Conservation (phyloP, 2,113 vertebrate genomes). For the Pagrus major region DNA sequence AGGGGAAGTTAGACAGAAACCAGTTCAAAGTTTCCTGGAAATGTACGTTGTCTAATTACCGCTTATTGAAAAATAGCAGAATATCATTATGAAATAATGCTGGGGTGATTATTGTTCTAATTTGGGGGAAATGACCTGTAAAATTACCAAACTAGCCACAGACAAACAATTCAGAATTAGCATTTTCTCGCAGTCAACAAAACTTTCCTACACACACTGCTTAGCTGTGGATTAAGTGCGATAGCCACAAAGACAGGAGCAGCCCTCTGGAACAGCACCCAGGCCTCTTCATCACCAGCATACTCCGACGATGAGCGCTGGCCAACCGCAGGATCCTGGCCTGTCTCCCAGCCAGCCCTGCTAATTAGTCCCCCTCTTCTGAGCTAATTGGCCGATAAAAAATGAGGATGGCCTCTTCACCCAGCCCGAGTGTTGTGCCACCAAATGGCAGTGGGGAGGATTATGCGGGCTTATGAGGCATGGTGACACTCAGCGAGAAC, state of each 20-base stretch:
- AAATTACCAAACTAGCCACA: not conserved
- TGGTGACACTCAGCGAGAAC: slow-evolving; percentile 67
- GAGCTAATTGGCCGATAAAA: slow-evolving; percentile 83
- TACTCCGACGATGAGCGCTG: slow-evolving; percentile 53
- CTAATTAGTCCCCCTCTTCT: slow-evolving; percentile 80
- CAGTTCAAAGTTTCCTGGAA: no score
- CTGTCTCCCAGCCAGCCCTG: slow-evolving; percentile 74
- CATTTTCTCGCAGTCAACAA: slow-evolving; percentile 9
- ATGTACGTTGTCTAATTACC: no score
- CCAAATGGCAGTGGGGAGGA: slow-evolving; percentile 73
- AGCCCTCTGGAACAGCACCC: slow-evolving; percentile 59
- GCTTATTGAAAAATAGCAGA: no score
- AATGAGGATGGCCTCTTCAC: slow-evolving; percentile 81
- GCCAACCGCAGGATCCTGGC: slow-evolving; percentile 76
- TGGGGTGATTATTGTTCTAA: no score
- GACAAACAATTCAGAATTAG: slow-evolving; percentile 3
- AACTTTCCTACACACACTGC: not conserved
- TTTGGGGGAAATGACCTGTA: no score
- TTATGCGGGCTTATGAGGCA: slow-evolving; percentile 75
- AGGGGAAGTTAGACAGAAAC: no score
- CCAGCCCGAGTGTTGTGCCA: slow-evolving; percentile 73
- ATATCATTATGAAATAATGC: no score
- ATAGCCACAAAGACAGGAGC: slow-evolving; percentile 25
- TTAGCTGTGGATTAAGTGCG: slow-evolving; percentile 10
- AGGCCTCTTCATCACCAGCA: slow-evolving; percentile 60